phyloP scores from a whole-genome alignment of 2,113 vertebrate genomes.

The Neodontobutis hainanensis region DNA sequence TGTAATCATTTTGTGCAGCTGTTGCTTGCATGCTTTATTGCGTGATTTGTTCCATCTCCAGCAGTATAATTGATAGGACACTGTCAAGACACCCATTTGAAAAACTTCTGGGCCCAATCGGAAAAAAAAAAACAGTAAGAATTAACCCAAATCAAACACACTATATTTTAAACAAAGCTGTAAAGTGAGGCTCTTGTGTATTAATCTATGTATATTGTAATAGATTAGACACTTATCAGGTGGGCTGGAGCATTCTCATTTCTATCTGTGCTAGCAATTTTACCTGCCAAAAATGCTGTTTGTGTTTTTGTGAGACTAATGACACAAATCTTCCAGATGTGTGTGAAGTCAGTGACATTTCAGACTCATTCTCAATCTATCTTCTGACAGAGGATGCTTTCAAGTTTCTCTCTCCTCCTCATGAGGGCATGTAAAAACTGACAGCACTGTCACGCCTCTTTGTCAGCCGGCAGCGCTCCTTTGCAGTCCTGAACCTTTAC shows the following conservation, averaged over 20 bases:
- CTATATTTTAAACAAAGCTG: slow-evolving; percentile 25
- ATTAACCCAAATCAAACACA: slow-evolving; percentile 34
- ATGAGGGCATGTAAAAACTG: slow-evolving; percentile 51
- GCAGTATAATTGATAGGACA: slow-evolving; percentile 37
- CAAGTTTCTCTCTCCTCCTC: slow-evolving; percentile 39
- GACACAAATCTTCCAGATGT: slow-evolving; percentile 38
- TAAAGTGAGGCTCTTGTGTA: slow-evolving; percentile 29
- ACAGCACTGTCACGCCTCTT: slow-evolving; percentile 63
- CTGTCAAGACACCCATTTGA: slow-evolving; percentile 39
- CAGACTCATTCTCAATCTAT: slow-evolving; percentile 19
- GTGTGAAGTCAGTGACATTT: slow-evolving; percentile 41
- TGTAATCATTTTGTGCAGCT: slow-evolving; percentile 28
- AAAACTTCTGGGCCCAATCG: slow-evolving; percentile 37
- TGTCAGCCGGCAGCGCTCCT: slow-evolving; percentile 55
- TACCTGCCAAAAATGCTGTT: slow-evolving; percentile 27
- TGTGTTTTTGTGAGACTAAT: slow-evolving; percentile 32
- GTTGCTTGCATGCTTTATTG: slow-evolving; percentile 25
- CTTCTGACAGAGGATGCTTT: slow-evolving; percentile 41
- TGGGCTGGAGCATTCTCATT: slow-evolving; percentile 26
- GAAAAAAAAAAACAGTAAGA: slow-evolving; percentile 33
- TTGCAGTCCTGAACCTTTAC: slow-evolving; percentile 66
- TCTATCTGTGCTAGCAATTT: slow-evolving; percentile 37
- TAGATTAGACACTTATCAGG: slow-evolving; percentile 35
- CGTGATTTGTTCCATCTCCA: slow-evolving; percentile 1
- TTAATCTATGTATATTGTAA: slow-evolving; percentile 1